Percentiles rank a stretch among this genome's conserved stretches.
phyloP scores from a whole-genome alignment of 2,888 invertebrate genomes.

The Oligia fasciuncula region DNA sequence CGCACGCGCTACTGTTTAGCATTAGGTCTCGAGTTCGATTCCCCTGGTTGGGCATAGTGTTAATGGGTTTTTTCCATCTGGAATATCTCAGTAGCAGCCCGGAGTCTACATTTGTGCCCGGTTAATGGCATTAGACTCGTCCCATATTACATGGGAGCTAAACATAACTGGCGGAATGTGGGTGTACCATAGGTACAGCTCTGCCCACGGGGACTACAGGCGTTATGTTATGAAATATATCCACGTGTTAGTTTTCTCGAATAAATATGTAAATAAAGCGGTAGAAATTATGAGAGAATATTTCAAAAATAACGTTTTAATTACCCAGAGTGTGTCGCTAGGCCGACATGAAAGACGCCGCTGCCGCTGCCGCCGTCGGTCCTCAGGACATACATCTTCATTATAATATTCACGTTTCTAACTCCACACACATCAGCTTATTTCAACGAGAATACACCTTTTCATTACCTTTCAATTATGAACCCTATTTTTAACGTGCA shows the following conservation, averaged over 20 bases:
- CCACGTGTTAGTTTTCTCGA: neutral
- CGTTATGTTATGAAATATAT: neutral
- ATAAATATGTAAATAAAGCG: neutral
- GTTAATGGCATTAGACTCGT: neutral
- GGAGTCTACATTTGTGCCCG: neutral
- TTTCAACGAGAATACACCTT: conserved; percentile 5
- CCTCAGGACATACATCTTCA: conserved; percentile 35
- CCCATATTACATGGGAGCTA: neutral
- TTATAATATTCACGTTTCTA: conserved; percentile 45
- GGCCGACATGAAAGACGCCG: conserved; percentile 24
- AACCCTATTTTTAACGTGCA: neutral
- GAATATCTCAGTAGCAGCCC: neutral
- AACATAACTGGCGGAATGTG: neutral
- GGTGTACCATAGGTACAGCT: neutral
- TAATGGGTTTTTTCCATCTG: neutral
- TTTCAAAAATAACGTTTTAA: conserved; percentile 23
- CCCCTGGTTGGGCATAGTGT: neutral
- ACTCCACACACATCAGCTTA: conserved; percentile 35
- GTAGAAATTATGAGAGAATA: neutral
- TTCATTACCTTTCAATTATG: neutral
- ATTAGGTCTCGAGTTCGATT: neutral
- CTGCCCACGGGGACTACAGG: neutral
- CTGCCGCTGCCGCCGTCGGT: neutral
- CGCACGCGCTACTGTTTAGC: neutral
- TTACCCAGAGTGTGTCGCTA: conserved; percentile 18